These are phyloP conservation scores for Phyllotis vaccarum DNA, from an alignment of 2,797 vertebrate species.

Conservation along the genomic window DNA sequence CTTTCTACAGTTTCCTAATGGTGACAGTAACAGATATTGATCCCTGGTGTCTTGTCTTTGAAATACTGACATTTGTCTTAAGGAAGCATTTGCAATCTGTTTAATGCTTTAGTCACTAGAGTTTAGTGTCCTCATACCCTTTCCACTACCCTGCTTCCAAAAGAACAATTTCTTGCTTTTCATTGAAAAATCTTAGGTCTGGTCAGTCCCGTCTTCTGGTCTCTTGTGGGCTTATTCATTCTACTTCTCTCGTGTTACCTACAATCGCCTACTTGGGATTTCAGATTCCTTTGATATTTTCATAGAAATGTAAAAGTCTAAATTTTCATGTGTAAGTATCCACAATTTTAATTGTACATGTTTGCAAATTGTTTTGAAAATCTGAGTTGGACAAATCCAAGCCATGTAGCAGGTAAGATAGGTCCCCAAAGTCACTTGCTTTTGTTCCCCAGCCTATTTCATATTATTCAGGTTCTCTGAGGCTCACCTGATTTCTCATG, in stretches of 20 bases:
- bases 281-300: conserved; percentile 22
- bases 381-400: not conserved
- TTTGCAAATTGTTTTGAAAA: conserved; percentile 1
- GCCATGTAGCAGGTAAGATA: not conserved
- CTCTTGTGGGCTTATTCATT: not conserved
- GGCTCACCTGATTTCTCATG: not conserved
- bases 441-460: not conserved
- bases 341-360: not conserved
- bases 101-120: conserved; percentile 16
- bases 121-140: not conserved
- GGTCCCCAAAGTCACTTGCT: not conserved
- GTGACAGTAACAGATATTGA: not conserved
- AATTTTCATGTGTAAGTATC: not conserved
- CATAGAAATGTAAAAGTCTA: not conserved
- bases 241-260: not conserved
- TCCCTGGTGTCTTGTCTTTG: conserved; percentile 25
- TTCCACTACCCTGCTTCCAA: not conserved
- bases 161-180: not conserved
- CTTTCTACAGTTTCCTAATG: not conserved
- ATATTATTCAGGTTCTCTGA: not conserved
- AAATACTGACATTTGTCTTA: not conserved
- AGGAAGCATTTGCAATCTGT: not conserved
- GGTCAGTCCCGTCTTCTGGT: not conserved
- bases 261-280: conserved; percentile 4
- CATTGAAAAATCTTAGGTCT: not conserved